Evolutionary conservation across 2,113 vertebrate genomes (phyloP).

Genomic region (Apodemus speciosus): DNA sequence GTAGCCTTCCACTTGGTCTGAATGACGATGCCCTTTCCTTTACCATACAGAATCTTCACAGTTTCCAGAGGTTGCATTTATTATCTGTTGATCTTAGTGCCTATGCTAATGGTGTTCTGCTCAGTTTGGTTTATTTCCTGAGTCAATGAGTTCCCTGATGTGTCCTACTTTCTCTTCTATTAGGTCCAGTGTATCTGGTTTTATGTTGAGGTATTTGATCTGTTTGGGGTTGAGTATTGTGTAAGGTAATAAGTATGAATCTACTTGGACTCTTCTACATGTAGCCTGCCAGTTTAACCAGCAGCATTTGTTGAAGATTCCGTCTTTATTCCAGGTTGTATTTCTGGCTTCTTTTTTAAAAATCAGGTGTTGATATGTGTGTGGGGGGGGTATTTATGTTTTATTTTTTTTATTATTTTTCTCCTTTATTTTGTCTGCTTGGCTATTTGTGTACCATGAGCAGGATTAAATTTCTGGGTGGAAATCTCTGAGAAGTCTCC

Average conservation of each 20-base stretch:
- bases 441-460: not conserved
- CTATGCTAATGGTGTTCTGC: not conserved
- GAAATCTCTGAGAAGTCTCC: conserved; percentile 41
- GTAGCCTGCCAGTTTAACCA: not conserved
- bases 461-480: conserved; percentile 33
- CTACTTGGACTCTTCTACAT: not conserved
- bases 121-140: not conserved
- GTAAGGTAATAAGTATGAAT: not conserved
- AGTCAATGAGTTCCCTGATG: not conserved
- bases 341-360: not conserved
- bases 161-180: not conserved
- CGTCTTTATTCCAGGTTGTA: not conserved
- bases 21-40: not conserved
- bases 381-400: not conserved
- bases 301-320: not conserved
- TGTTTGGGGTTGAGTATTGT: not conserved
- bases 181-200: not conserved
- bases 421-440: not conserved
- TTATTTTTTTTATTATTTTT: not conserved
- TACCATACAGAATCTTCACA: not conserved
- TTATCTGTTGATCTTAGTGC: not conserved
- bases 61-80: not conserved
- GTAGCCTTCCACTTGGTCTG: not conserved
- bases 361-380: not conserved
- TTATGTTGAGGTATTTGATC: not conserved